These are phyloP conservation scores for Chrysogorgia sp. DNA, from an alignment of 92 coral and sea anemone species.

Conservation along the genomic window DNA sequence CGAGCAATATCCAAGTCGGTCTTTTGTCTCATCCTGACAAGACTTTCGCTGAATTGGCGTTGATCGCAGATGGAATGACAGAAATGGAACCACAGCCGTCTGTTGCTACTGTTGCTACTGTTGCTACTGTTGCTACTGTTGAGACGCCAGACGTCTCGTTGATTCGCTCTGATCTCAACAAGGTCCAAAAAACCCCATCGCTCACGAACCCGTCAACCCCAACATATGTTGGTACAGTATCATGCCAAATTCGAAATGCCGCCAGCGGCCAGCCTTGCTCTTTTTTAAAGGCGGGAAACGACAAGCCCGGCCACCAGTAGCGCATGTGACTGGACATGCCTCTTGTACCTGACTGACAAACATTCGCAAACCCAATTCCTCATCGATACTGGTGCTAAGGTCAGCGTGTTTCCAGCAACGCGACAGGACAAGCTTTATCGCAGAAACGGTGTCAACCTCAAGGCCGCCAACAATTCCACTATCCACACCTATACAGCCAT, in stretches of 20 bases:
- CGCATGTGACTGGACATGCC: background rate
- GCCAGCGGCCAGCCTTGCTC: background rate
- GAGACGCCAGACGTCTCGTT: conserved; percentile 10
- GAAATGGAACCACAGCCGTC: background rate
- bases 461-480: conserved; percentile 9
- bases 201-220: too few relatives aligned
- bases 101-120: too few relatives aligned
- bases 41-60: conserved; percentile 23
- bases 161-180: conserved; percentile 12
- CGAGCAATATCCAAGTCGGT: conserved; percentile 2
- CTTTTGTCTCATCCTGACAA: conserved; percentile 19
- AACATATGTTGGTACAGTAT: too few relatives aligned
- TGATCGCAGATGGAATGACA: conserved; percentile 24
- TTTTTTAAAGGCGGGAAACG: background rate
- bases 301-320: conserved; percentile 7
- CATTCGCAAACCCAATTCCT: background rate
- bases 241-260: background rate
- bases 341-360: background rate
- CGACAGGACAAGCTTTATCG: background rate
- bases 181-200: background rate
- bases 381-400: background rate
- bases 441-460: background rate
- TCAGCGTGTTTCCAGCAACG: background rate
- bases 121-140: background rate
- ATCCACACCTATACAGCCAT: conserved; percentile 8